Evolutionary conservation across 2,797 vertebrate species (phyloP), one percentile per base, ranked within the genome.

Genomic region (Anomalospiza imberbis): DNA sequence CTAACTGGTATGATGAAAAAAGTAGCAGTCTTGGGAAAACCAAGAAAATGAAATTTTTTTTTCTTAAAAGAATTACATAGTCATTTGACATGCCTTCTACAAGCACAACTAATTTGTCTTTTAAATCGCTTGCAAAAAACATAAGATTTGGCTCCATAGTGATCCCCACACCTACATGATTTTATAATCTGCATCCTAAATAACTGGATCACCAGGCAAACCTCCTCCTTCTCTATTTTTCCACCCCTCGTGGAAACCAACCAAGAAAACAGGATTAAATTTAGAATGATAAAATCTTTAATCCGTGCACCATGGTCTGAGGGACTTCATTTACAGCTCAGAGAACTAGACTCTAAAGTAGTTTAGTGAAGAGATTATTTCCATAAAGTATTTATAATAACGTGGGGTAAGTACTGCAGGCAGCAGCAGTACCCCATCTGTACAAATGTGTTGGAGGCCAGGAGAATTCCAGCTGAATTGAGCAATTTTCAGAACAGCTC

Each of bases 261-360:
- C 89, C 88, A 96, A 91, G 88, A 90, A 95, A 96, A 94, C 85
- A 91, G 89, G 88, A 96, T 95, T 94, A 94, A 96, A 94, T 94
- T 96, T 85, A 94, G 91, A 93, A 90, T 1, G 80, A 95, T 84
- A 88, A 92, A 95, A 85, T 95, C 93, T 96, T 90, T 97, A 94
- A 96, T 97, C 94, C 93, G 71, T 54, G 91, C 91, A 91, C 80
- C 71, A 51, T 8, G 88, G 60, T 42, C 90, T 66, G 71, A 95
- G 60, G 84, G 89, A 68, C 70, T 91, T 93, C 5, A 1, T 67
- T 96, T 84, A 81, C 85, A 90, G 94, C 82, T 84, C 48, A 63
- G 57, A 90, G 91, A 94, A 79, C 45, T 4, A 91, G 88, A 91
- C 89, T 60, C 58, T 70, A 20, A 88, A 86, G 88, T n/a, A 87